phyloP scores from a whole-genome alignment of 1,140 invertebrate species.

The Trissolcus basalis region DNA sequence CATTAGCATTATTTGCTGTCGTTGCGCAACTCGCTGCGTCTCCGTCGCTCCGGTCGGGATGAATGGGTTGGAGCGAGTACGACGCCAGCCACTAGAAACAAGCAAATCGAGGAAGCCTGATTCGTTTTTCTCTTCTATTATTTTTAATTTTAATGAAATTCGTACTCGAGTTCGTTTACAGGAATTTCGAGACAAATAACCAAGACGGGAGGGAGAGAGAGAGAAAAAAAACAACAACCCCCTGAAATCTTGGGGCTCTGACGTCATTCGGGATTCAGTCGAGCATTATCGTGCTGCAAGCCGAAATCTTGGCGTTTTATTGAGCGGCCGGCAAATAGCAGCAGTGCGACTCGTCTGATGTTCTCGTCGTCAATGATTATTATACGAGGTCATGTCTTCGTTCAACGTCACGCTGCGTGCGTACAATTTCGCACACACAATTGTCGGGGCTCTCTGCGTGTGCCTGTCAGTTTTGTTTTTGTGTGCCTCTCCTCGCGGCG shows the following conservation, averaged over 20 bases:
- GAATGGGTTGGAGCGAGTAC: not conserved
- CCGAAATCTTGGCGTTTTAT: not conserved
- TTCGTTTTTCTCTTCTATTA: not conserved
- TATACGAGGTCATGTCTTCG: constrained; percentile 52
- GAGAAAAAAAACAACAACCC: too few relatives aligned
- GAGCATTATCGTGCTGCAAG: not conserved
- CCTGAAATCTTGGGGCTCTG: not conserved
- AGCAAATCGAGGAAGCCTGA: not conserved
- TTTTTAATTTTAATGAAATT: not conserved
- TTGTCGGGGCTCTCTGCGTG: too few relatives aligned
- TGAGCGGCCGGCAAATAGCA: constrained; percentile 2
- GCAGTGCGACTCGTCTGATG: not conserved
- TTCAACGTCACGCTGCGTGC: constrained; percentile 40
- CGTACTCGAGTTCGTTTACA: not conserved
- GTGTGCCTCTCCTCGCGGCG: too few relatives aligned
- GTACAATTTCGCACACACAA: constrained; percentile 20
- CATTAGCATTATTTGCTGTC: constrained; percentile 76
- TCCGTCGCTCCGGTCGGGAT: constrained; percentile 32
- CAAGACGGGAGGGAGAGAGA: too few relatives aligned
- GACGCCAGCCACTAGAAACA: not conserved
- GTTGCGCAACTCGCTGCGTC: constrained; percentile 71
- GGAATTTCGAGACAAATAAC: not conserved
- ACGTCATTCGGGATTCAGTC: constrained; percentile 1
- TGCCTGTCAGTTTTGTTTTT: too few relatives aligned
- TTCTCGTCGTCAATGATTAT: not conserved